Base-by-base conservation (phyloP, 2,888 invertebrate species). In the Tipula unca region DNA sequence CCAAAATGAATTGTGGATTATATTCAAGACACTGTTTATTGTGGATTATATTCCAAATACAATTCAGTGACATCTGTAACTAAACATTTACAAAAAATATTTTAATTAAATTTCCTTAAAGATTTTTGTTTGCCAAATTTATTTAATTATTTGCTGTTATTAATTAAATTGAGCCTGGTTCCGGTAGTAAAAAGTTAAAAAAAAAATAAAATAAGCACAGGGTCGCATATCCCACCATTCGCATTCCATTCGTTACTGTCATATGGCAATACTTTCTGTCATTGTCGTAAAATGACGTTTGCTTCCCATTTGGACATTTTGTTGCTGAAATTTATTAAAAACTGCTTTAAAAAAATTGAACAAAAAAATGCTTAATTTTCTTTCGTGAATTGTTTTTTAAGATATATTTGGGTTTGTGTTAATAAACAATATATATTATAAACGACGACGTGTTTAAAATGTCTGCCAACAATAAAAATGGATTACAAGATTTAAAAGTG, bases 401-500 rank as follows among this genome's bases (percentile, higher is more conserved):
- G 3, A 17, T 1, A 48, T 1, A 25, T 25, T 25, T 69, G 25
- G 17, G 25, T 29, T 29, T 29, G 14, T 39, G 14, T 85, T 42
- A 48, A 48, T 10, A n/a, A n/a, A 82, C n/a, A 48, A 69, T 20
- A 32, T 32, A 1, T 32, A 32, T 1, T 6, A 32, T 32, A 17
- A 48, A n/a, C n/a, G 39, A 39, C 4, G 13, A 69, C 69, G 83
- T 32, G 10, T 82, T 29, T 84, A 39, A 84, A 84, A 84, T 84
- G 84, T 36, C 20, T 36, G 17, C 84, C 36, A 84, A 84, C 29
- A 85, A 42, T 20, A 85, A 85, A 85, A 85, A 29, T 29, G 36
- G 17, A 29, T 14, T 48, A 29, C 85, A 85, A 89, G 95, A 95
- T 87, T 94, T 93, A 89, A 95, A 94, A 89, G 97, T 97, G 89